Evolutionary conservation across 2,797 vertebrate genomes (phyloP).

Genomic region (Lemur catta): DNA sequence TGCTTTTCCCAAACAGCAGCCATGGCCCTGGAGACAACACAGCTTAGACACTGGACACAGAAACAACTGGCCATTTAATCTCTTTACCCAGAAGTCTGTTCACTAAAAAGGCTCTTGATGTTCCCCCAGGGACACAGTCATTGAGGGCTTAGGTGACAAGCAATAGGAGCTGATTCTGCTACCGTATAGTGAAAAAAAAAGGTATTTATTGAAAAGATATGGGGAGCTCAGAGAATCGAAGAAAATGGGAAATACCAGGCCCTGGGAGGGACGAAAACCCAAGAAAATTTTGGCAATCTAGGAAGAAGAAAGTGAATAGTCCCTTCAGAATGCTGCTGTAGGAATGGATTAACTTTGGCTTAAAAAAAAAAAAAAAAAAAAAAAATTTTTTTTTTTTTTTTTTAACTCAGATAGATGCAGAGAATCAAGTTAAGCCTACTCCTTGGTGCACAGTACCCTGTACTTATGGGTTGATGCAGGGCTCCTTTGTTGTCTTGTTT

Average conservation of each 20-base stretch:
- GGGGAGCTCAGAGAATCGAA: neutral
- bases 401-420: neutral
- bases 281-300: neutral
- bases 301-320: neutral
- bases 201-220: neutral
- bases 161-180: neutral
- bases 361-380: neutral
- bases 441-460: no score
- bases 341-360: neutral
- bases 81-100: no score
- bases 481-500: neutral
- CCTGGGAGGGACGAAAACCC: neutral
- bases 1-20: neutral
- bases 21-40: neutral
- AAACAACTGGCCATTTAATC: neutral
- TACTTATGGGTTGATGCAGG: neutral
- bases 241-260: rapidly evolving
- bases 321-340: neutral
- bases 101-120: neutral
- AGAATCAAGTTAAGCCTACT: neutral
- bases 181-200: neutral
- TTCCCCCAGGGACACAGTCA: neutral
- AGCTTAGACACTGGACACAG: no score
- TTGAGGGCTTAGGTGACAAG: neutral
- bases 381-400: no score